These are phyloP conservation scores for Atlantisia rogersi DNA, from an alignment of 2,113 vertebrate species.

Conservation along the genomic window DNA sequence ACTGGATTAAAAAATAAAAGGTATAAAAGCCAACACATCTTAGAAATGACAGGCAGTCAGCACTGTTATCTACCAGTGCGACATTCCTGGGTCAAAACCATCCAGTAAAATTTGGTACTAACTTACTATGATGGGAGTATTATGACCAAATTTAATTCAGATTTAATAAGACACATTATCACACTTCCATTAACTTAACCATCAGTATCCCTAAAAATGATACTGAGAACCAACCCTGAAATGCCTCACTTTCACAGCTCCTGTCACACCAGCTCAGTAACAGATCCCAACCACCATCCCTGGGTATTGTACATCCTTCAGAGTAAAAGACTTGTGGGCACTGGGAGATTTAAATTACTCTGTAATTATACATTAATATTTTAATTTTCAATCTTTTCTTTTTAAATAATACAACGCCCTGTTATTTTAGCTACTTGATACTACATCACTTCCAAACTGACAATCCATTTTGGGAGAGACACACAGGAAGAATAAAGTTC, in stretches of 20 bases:
- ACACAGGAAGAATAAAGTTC: not conserved
- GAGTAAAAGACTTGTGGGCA: not conserved
- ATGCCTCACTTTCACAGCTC: not conserved
- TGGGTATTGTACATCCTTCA: rapidly evolving
- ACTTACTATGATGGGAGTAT: not conserved
- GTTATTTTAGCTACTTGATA: not conserved
- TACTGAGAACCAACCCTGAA: not conserved
- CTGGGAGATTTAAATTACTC: not conserved
- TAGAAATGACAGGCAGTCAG: not conserved
- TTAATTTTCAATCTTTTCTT: not conserved
- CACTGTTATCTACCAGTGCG: not conserved
- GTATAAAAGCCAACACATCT: not conserved
- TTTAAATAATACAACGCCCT: not conserved
- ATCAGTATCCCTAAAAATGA: not conserved
- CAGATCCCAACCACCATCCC: not conserved
- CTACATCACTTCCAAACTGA: not conserved
- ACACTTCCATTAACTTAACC: not conserved
- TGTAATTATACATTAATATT: not conserved
- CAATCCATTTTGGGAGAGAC: not conserved
- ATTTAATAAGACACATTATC: not conserved
- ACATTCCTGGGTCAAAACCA: not conserved
- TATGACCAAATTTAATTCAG: not conserved
- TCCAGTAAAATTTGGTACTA: not conserved
- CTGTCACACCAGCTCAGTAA: not conserved
- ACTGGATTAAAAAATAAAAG: not conserved